Evolutionary conservation across 2,888 invertebrate species (phyloP).

Genomic region (Eristalis pertinax): DNA sequence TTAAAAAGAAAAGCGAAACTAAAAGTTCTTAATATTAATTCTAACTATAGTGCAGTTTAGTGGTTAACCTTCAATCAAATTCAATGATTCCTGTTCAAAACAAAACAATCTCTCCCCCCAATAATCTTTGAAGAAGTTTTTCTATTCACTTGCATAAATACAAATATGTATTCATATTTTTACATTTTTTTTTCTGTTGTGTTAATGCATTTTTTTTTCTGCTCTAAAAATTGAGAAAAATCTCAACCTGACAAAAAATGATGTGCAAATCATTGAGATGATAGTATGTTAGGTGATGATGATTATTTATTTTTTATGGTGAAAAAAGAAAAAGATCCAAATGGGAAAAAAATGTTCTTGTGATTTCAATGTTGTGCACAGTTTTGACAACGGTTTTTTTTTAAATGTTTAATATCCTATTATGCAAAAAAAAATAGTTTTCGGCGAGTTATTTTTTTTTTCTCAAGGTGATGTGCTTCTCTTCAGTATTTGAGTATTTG

Average conservation of each 20-base stretch:
- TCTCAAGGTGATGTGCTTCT: constrained; percentile 62
- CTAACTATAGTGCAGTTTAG: constrained; percentile 64
- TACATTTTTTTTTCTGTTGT: constrained; percentile 32
- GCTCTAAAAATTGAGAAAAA: constrained; percentile 19
- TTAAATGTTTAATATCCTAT: neutral
- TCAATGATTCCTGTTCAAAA: constrained; percentile 48
- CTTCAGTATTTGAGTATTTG: constrained; percentile 16
- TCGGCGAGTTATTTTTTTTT: constrained; percentile 7
- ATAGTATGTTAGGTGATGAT: constrained; percentile 45
- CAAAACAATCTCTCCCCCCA: neutral
- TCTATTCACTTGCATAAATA: constrained; percentile 19
- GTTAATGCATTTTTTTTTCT: constrained; percentile 28
- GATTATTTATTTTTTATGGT: constrained; percentile 21
- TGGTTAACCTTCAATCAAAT: constrained; percentile 49
- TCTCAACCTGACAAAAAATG: constrained; percentile 1
- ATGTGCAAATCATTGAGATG: constrained; percentile 50
- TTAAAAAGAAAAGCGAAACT: constrained; percentile 20
- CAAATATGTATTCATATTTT: constrained; percentile 7
- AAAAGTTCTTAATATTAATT: constrained; percentile 49
- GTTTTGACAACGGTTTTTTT: constrained; percentile 51
- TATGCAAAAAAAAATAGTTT: neutral
- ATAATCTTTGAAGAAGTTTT: constrained; percentile 1
- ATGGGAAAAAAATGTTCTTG: constrained; percentile 56
- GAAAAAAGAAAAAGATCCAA: constrained; percentile 29
- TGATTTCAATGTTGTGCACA: constrained; percentile 65